phyloP scores from a whole-genome alignment of 2,797 vertebrate genomes.

The Neosalanx taihuensis region DNA sequence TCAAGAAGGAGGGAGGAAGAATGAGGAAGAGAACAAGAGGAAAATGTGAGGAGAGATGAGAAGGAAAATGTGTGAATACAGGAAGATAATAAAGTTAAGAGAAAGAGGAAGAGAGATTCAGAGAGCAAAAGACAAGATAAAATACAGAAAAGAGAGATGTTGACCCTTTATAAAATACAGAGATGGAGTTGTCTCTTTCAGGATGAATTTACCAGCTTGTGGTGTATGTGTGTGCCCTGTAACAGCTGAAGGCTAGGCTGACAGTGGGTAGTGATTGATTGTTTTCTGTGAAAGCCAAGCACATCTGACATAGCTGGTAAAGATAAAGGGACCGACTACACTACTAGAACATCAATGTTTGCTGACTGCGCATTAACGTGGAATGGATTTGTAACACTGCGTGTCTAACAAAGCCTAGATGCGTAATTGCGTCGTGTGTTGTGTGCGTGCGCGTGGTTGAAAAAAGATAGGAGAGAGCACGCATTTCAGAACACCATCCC shows the following conservation, averaged over 20 bases:
- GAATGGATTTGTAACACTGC: too few relatives aligned
- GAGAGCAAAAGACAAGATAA: background rate
- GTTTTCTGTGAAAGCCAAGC: background rate
- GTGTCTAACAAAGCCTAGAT: too few relatives aligned
- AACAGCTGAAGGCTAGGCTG: background rate
- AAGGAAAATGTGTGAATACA: background rate
- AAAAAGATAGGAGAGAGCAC: too few relatives aligned
- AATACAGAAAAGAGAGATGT: background rate
- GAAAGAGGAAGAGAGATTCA: background rate
- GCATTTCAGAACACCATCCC: too few relatives aligned
- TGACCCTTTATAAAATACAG: constrained; percentile 30
- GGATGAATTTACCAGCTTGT: background rate
- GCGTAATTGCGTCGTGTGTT: too few relatives aligned
- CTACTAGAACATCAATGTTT: too few relatives aligned
- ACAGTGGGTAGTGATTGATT: background rate
- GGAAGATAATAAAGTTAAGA: background rate
- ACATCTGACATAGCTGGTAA: background rate
- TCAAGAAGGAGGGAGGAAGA: constrained; percentile 26
- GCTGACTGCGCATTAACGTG: too few relatives aligned
- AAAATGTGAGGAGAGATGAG: constrained; percentile 32
- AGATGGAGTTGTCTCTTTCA: background rate
- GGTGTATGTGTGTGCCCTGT: background rate
- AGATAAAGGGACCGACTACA: too few relatives aligned
- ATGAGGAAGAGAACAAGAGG: constrained; percentile 20
- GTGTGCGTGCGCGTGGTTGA: too few relatives aligned